Conservation (phyloP, 2,797 vertebrate genomes). For the Fundulus diaphanus region DNA sequence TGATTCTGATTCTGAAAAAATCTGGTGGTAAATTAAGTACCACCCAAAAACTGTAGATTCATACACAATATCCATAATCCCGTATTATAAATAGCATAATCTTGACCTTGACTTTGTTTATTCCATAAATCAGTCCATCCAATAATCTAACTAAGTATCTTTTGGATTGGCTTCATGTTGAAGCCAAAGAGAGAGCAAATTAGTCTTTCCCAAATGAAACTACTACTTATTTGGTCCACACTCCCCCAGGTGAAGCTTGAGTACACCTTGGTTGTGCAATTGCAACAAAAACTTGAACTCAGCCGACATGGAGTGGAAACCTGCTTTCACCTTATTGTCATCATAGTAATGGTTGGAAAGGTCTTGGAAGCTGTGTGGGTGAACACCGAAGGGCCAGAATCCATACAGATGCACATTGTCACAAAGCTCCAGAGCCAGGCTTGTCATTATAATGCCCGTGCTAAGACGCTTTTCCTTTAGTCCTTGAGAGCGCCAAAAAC, state of each 20-base stretch:
- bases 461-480: slow-evolving; percentile 85
- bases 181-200: not conserved
- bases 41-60: not conserved
- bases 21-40: too few relatives aligned
- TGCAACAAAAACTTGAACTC: slow-evolving; percentile 88
- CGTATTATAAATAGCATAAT: too few relatives aligned
- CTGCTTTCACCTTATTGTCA: slow-evolving; percentile 80
- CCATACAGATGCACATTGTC: slow-evolving; percentile 89
- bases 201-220: not conserved
- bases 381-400: slow-evolving; percentile 92
- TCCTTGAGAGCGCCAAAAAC: slow-evolving; percentile 88
- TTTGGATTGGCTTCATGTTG: not conserved
- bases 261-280: slow-evolving; percentile 88
- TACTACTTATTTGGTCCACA: slow-evolving; percentile 51
- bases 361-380: slow-evolving; percentile 67
- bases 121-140: not conserved
- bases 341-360: slow-evolving; percentile 86
- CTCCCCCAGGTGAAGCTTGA: slow-evolving; percentile 87
- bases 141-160: not conserved
- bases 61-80: not conserved
- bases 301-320: slow-evolving; percentile 90
- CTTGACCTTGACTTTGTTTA: too few relatives aligned
- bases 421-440: slow-evolving; percentile 89
- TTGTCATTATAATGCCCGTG: slow-evolving; percentile 89
- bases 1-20: too few relatives aligned